A percentile compares a stretch with the other conserved stretches of the same genome.
Evolutionary conservation across 2,113 vertebrate species (phyloP).

Genomic region (Oreotrochilus melanogaster): DNA sequence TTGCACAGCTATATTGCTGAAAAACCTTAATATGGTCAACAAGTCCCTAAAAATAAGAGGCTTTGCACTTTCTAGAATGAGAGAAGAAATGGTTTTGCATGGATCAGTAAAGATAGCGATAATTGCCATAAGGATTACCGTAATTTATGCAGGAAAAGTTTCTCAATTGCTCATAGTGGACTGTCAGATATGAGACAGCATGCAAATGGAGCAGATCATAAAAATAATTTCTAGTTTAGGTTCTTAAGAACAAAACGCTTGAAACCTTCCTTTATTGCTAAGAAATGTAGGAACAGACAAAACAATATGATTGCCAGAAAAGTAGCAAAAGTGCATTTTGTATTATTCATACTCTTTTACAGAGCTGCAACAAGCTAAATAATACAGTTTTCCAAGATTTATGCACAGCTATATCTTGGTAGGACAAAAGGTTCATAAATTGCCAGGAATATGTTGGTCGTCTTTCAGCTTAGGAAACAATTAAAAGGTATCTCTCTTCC

Average conservation of each 20-base stretch:
- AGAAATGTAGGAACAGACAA: slow-evolving; percentile 3
- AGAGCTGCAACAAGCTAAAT: background rate
- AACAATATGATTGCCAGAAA: slow-evolving; percentile 1
- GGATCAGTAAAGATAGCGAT: slow-evolving; percentile 70
- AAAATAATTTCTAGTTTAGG: slow-evolving; percentile 60
- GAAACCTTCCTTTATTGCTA: slow-evolving; percentile 35
- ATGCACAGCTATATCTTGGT: background rate
- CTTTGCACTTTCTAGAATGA: slow-evolving; percentile 54
- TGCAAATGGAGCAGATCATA: slow-evolving; percentile 59
- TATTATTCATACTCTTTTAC: slow-evolving; percentile 24
- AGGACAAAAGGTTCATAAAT: slow-evolving; percentile 30
- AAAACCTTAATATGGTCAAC: slow-evolving; percentile 50
- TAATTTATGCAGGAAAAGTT: slow-evolving; percentile 66
- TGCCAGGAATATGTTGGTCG: background rate
- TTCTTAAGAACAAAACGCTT: slow-evolving; percentile 49
- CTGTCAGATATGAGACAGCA: slow-evolving; percentile 67
- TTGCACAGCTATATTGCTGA: slow-evolving; percentile 40
- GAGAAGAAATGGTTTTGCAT: slow-evolving; percentile 60
- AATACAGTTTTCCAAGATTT: slow-evolving; percentile 21
- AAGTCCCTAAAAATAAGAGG: slow-evolving; percentile 49
- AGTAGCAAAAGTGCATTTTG: background rate
- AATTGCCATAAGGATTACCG: slow-evolving; percentile 66
- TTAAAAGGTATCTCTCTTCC: background rate
- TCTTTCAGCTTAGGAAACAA: slow-evolving; percentile 6
- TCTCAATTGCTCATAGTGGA: slow-evolving; percentile 68